phyloP scores from a whole-genome alignment of 35 echinoderm and acorn worm genomes.

The Apostichopus parvimensis region DNA sequence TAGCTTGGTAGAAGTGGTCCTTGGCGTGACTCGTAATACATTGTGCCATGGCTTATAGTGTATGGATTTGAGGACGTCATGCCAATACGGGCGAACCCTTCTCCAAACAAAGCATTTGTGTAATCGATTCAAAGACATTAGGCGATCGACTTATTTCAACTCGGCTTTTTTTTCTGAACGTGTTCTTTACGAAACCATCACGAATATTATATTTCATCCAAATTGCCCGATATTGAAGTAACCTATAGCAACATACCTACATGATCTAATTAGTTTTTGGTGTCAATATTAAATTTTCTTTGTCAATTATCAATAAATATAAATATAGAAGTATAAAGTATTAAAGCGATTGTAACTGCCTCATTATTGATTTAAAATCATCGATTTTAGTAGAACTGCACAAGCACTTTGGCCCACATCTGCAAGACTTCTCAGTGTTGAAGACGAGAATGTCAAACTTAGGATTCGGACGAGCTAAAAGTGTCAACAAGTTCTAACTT shows the following conservation, averaged over 20 bases:
- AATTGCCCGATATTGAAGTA: not conserved
- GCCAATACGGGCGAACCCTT: not conserved
- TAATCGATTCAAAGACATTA: not conserved
- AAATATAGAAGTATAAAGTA: not conserved
- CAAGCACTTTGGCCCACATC: slow-evolving; percentile 23
- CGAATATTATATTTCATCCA: not conserved
- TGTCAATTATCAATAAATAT: not conserved
- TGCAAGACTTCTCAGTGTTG: not conserved
- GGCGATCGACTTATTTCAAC: not conserved
- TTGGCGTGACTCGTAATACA: too few species aligned
- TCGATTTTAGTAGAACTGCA: not conserved
- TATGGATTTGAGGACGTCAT: too few species aligned
- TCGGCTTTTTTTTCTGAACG: not conserved
- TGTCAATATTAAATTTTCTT: not conserved
- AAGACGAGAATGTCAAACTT: too few species aligned
- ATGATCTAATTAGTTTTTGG: not conserved
- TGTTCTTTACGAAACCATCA: not conserved
- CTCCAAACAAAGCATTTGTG: not conserved
- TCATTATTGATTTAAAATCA: slow-evolving; percentile 30
- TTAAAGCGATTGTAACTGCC: slow-evolving; percentile 12
- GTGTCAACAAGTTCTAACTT: too few species aligned
- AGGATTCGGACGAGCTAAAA: too few species aligned
- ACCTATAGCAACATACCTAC: not conserved
- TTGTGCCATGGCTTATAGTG: too few species aligned
- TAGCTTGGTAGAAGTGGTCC: too few species aligned